These are phyloP conservation scores for Diabrotica undecimpunctata DNA, from an alignment of 1,140 invertebrate species.

Conservation along the genomic window DNA sequence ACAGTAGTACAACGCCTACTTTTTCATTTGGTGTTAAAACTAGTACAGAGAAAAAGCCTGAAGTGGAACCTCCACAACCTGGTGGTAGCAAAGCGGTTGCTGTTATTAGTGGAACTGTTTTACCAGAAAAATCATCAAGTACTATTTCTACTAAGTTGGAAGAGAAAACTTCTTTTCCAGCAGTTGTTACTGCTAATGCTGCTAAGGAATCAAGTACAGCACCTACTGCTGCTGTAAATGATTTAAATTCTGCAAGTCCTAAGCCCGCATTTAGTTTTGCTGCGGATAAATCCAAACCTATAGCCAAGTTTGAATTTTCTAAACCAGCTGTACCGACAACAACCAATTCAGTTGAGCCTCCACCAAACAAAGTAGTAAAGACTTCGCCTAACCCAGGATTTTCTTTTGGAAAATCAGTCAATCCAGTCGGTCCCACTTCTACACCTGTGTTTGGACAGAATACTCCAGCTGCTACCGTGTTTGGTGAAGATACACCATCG, in stretches of 20 bases:
- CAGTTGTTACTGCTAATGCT: neutral
- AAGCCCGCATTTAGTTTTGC: neutral
- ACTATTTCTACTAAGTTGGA: conserved; percentile 10
- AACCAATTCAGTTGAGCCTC: neutral
- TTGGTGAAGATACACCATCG: neutral
- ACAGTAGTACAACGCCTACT: neutral
- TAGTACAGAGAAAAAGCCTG: neutral
- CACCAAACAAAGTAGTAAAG: neutral
- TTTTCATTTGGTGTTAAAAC: conserved; percentile 25
- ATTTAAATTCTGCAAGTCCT: neutral
- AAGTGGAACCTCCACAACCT: conserved; percentile 9
- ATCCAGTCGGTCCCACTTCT: neutral
- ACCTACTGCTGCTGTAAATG: conserved; percentile 4
- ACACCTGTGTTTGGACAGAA: neutral
- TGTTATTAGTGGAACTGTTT: too few relatives aligned
- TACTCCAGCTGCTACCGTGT: neutral
- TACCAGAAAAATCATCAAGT: neutral
- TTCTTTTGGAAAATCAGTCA: neutral
- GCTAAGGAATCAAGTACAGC: neutral
- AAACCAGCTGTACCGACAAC: neutral
- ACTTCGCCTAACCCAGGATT: neutral
- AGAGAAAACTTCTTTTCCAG: conserved; percentile 7
- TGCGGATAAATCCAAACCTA: neutral
- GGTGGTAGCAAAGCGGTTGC: too few relatives aligned
- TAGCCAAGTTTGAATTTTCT: neutral